Conservation (phyloP, 2,113 vertebrate species). For the Oenanthe oenanthe region DNA sequence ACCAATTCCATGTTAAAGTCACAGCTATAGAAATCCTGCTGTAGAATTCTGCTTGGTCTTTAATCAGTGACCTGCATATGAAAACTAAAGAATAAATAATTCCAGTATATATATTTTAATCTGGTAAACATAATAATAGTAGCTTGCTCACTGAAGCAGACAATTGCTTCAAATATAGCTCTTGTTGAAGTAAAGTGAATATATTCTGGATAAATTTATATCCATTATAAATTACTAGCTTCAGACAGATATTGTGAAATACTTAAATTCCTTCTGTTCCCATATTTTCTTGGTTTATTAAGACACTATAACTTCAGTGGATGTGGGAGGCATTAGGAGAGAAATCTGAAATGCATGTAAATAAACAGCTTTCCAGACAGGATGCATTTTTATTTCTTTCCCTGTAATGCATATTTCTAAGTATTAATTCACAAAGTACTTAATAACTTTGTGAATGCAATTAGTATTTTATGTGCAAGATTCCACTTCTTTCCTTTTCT, state of each 20-base stretch:
- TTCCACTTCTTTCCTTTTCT: neutral
- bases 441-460: neutral
- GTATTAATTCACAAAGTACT: neutral
- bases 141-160: neutral
- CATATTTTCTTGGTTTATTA: constrained; percentile 5
- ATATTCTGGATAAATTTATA: neutral
- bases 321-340: neutral
- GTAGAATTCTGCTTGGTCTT: neutral
- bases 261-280: neutral
- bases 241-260: neutral
- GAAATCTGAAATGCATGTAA: neutral
- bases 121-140: neutral
- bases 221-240: neutral
- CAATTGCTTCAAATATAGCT: neutral
- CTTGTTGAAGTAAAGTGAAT: neutral
- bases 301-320: neutral
- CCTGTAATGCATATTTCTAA: neutral
- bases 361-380: neutral
- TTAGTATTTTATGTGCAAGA: neutral
- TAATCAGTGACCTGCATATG: neutral
- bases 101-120: neutral
- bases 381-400: neutral
- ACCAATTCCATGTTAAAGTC: neutral
- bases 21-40: neutral
- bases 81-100: constrained; percentile 2